Evolutionary conservation across 2,113 vertebrate genomes (phyloP).

Genomic region (Trogon surrucura): DNA sequence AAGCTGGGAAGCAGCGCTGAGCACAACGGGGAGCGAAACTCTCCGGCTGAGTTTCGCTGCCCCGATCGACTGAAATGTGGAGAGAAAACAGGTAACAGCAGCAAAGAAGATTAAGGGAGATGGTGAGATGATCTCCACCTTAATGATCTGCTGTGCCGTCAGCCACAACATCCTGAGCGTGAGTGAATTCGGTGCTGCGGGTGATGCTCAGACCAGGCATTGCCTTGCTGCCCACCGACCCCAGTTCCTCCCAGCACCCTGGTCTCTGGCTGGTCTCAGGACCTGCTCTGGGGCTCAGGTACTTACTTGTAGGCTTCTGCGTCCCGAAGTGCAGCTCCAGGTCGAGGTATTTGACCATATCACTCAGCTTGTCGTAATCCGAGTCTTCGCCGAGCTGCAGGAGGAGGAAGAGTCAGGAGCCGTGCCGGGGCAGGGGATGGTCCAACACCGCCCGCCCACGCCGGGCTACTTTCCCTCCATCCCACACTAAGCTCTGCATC

Average conservation of each 20-base stretch:
- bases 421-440: neutral
- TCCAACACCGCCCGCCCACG: fast-evolving
- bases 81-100: neutral
- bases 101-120: neutral
- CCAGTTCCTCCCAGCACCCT: neutral
- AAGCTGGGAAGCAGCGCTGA: neutral
- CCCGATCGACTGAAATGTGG: fast-evolving
- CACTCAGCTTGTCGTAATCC: conserved; percentile 95
- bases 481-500: neutral
- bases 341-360: conserved; percentile 99
- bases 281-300: neutral
- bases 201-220: neutral
- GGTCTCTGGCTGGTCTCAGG: neutral
- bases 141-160: neutral
- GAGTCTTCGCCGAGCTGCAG: conserved; percentile 90
- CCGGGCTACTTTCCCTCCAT: neutral
- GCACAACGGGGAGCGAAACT: neutral
- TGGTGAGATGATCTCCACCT: neutral
- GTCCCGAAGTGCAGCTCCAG: conserved; percentile 97
- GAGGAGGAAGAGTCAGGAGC: neutral
- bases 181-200: neutral
- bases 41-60: neutral
- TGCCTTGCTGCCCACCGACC: neutral
- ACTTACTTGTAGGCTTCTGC: conserved; percentile 91
- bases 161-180: neutral